A percentile compares a stretch with the other conserved stretches of the same genome.
These are phyloP conservation scores for Netelia virgata DNA, from an alignment of 2,888 invertebrate genomes.

Conservation along the genomic window DNA sequence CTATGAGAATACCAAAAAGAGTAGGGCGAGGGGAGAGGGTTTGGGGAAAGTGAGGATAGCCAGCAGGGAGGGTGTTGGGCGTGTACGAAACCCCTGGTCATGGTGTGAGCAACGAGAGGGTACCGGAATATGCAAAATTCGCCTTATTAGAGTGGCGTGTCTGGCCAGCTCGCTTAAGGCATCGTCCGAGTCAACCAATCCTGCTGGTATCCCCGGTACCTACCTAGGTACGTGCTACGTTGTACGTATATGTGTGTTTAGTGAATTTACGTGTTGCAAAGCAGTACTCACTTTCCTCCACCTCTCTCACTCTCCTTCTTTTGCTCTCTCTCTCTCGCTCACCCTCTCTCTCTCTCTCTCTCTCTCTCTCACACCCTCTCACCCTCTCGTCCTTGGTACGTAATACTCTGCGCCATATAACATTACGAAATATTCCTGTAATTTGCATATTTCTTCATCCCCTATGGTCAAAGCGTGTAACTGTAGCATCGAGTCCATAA, in stretches of 20 bases:
- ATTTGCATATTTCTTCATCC: conserved; percentile 28
- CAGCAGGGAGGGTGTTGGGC: conserved; percentile 19
- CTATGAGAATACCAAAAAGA: conserved; percentile 51
- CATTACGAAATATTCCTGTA: conserved; percentile 50
- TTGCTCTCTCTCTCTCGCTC: no score
- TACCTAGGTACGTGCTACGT: conserved; percentile 36
- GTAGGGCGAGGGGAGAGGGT: neutral
- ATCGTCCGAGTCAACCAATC: conserved; percentile 68
- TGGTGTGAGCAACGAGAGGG: conserved; percentile 39
- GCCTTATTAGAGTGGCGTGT: conserved; percentile 82
- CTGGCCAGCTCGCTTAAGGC: conserved; percentile 70
- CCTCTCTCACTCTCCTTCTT: neutral
- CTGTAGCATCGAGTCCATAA: conserved; percentile 28
- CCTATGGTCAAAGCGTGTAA: conserved; percentile 6
- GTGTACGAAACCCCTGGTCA: conserved; percentile 51
- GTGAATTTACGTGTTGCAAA: conserved; percentile 57
- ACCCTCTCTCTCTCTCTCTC: no score
- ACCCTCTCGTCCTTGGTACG: conserved; percentile 25
- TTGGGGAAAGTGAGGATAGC: conserved; percentile 60
- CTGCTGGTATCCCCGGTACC: conserved; percentile 48
- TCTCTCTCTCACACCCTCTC: neutral
- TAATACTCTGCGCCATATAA: conserved; percentile 39
- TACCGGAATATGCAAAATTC: conserved; percentile 82
- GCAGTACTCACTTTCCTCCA: conserved; percentile 55
- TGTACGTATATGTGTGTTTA: conserved; percentile 22